Base-by-base conservation (phyloP, 1,140 invertebrate species). In the Pomacea maculata region DNA sequence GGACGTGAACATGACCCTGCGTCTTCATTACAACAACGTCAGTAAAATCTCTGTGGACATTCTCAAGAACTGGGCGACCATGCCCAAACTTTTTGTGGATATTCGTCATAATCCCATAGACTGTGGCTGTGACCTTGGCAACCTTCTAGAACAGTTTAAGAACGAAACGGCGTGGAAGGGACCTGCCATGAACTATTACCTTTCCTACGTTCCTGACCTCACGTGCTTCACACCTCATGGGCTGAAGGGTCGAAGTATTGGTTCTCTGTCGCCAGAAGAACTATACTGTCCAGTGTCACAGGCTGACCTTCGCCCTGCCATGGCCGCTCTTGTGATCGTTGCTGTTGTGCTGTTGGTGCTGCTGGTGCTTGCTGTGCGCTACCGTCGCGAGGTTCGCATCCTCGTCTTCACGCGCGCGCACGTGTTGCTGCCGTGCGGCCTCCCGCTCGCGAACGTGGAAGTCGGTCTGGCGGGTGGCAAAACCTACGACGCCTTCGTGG, bases 401-500 rank as follows among this genome's bases (percentile, higher is more conserved):
- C 67, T 87, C 21, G 68, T 83, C 1, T 86, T 83, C 79, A 86
- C 85, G 14, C 78, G 85, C 25, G 74, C 85, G 0, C 71, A 85
- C 74, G 78, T 87, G 7, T 71, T 78, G 54, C 83, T 85, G 15
- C 85, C 84, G 11, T 86, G 84, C 75, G 79, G 80, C 6, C 65
- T 57, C 0, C 77, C 77, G 12, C 34, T 15, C 6, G 63, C 64
- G 7, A 17, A 17, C 67, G 17, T 65, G 14, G 70, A 78, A 8
- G 75, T 19, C 57, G 19, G 17, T n/a, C 70, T 72, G 52, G 63
- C 45, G 54, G 63, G 80, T 1, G 19, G 80, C 14, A 86, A 88
- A 70, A 71, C 34, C 1, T 88, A 84, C 67, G 88, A 89, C 71
- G 87, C 86, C 7, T 89, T 89, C 75, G 84, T 89, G 57, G 82